These are phyloP conservation scores for Pipra filicauda DNA, from an alignment of 2,113 vertebrate genomes.

Conservation along the genomic window DNA sequence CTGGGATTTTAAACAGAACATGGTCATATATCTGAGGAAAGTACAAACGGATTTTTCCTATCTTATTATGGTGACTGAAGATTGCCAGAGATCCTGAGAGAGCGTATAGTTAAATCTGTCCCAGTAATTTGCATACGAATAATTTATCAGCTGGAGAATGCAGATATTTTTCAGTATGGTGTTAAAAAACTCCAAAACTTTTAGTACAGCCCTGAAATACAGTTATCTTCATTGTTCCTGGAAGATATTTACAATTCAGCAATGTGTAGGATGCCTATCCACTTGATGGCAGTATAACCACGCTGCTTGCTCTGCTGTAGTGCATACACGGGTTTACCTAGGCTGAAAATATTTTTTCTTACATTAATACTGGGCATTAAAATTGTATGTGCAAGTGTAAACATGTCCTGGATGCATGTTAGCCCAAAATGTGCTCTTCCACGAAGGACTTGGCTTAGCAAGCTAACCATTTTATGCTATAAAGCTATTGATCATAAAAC, in stretches of 20 bases:
- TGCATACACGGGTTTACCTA: rapidly evolving
- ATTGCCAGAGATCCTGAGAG: not conserved
- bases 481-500: not conserved
- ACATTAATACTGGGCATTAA: not conserved
- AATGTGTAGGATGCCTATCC: not conserved
- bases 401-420: not conserved
- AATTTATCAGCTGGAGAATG: not conserved
- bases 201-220: not conserved
- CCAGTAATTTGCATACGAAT: not conserved
- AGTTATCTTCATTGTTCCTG: not conserved
- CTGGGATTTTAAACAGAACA: not conserved
- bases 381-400: not conserved
- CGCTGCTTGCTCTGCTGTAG: not conserved
- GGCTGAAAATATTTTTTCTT: not conserved
- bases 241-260: not conserved
- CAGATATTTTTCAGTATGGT: not conserved
- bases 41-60: not conserved
- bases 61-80: not conserved
- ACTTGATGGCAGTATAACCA: conserved; percentile 58
- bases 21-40: not conserved
- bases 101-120: not conserved
- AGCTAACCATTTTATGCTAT: not conserved
- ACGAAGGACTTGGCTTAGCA: not conserved
- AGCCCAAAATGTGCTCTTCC: not conserved
- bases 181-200: not conserved